Evolutionary conservation across 2,113 vertebrate genomes (phyloP), one percentile per base, ranked within the genome.

Genomic region (Phainopepla nitens): DNA sequence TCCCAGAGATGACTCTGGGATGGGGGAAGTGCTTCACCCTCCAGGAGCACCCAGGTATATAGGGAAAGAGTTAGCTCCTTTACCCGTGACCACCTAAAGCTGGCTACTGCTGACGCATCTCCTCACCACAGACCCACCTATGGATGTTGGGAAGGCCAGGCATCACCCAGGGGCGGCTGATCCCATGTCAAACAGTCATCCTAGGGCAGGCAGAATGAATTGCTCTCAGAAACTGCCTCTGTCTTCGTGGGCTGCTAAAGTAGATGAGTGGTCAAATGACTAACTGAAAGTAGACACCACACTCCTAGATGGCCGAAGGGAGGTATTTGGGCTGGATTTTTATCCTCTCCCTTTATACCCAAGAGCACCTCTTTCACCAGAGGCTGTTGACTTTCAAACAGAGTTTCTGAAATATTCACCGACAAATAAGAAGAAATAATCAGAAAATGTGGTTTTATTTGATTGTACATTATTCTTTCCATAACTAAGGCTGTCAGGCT

Each of bases 251-350:
- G 61, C 61, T 87, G 51, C 88, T 94, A 41, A 84, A 71, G 41
- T 5, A 81, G 87, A 87, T 96, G 92, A 95, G 65, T 78, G 68
- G 87, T 50, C 70, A 79, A 93, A 87, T 97, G 84, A 96, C 90
- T 95, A 97, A 94, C 73, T 71, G 71, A 7, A 68, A 60, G 76
- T 18, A 87, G 87, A 87, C 49, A 82, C 87, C 73, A 12, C 92
- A 60, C 24, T 95, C 49, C 51, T 41, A 58, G 61, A 76, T 93
- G 82, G 82, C 90, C 0, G 0, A 94, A 90, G 53, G 41, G 69
- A 91, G 73, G 61, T 91, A 78, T 75, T 79, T 64, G 56, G 78
- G 65, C 24, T 85, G 84, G 78, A 85, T 79, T 90, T 87, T 93
- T 82, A 78, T 64, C 73, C 66, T 71, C 41, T 91, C 44, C 36